Evolutionary conservation across 2,888 invertebrate genomes (phyloP).

Genomic region (Cynaeus angustus): DNA sequence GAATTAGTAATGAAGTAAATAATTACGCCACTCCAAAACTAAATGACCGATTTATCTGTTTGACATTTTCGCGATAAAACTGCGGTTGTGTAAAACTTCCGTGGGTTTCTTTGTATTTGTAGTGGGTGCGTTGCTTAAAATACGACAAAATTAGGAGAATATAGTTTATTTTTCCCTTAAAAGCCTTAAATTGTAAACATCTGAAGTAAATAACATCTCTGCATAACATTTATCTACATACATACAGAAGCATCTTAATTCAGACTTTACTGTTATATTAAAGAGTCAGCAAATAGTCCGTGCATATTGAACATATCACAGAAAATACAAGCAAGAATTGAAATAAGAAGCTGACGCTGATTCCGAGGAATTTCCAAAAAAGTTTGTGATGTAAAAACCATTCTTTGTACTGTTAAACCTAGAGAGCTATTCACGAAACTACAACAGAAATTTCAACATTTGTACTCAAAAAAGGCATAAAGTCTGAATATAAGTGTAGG

Average conservation of each 20-base stretch:
- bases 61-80: no score
- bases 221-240: slow-evolving; percentile 36
- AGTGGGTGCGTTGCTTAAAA: neutral
- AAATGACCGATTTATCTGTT: no score
- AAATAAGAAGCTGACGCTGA: neutral
- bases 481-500: neutral
- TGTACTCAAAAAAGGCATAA: neutral
- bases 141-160: slow-evolving; percentile 32
- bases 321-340: slow-evolving; percentile 11
- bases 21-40: no score
- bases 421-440: no score
- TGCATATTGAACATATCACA: slow-evolving; percentile 26
- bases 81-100: no score
- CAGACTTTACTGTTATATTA: slow-evolving; percentile 29
- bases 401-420: no score
- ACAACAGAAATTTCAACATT: no score
- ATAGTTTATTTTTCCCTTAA: slow-evolving; percentile 41
- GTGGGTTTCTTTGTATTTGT: no score
- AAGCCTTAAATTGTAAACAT: slow-evolving; percentile 41
- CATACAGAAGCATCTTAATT: slow-evolving; percentile 36
- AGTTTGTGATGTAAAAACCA: neutral
- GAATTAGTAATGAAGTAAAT: no score
- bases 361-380: no score
- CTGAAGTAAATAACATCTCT: slow-evolving; percentile 37
- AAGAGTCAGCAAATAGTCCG: slow-evolving; percentile 18